Conservation (phyloP, 2,888 invertebrate genomes). For the Tenthredo scrophulariae region DNA sequence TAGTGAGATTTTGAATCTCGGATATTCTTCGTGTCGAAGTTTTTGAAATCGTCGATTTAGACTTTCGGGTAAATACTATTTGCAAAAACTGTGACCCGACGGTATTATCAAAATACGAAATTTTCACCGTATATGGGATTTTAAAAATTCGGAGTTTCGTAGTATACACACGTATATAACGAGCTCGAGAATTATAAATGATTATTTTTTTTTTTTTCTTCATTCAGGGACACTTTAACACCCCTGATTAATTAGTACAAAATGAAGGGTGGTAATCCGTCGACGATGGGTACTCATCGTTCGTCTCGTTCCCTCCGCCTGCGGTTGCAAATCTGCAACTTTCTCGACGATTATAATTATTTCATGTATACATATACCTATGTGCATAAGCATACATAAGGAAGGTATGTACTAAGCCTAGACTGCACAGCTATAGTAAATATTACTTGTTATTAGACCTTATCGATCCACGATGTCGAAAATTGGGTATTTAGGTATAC, state of each 20-base stretch:
- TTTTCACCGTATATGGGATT: too few species aligned
- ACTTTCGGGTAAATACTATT: too few species aligned
- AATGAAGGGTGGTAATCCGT: slow-evolving; percentile 1
- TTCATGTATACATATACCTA: background rate
- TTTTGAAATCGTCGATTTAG: too few species aligned
- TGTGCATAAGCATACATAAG: background rate
- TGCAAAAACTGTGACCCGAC: too few species aligned
- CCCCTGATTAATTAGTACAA: slow-evolving; percentile 1
- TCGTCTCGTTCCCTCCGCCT: background rate
- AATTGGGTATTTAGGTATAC: background rate
- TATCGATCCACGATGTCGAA: slow-evolving; percentile 13
- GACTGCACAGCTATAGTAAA: background rate
- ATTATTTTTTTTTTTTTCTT: too few species aligned
- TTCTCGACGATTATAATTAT: slow-evolving; percentile 16
- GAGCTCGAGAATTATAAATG: too few species aligned
- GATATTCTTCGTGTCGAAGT: too few species aligned
- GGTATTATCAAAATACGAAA: too few species aligned
- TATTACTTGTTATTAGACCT: slow-evolving; percentile 24
- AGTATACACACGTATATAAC: too few species aligned
- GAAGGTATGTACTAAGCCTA: background rate
- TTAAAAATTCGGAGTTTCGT: too few species aligned
- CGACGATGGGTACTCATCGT: background rate
- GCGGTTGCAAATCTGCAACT: background rate
- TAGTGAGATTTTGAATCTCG: too few species aligned
- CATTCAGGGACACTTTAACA: background rate